Base-by-base conservation (phyloP, 2,888 invertebrate genomes). In the Deilephila elpenor region DNA sequence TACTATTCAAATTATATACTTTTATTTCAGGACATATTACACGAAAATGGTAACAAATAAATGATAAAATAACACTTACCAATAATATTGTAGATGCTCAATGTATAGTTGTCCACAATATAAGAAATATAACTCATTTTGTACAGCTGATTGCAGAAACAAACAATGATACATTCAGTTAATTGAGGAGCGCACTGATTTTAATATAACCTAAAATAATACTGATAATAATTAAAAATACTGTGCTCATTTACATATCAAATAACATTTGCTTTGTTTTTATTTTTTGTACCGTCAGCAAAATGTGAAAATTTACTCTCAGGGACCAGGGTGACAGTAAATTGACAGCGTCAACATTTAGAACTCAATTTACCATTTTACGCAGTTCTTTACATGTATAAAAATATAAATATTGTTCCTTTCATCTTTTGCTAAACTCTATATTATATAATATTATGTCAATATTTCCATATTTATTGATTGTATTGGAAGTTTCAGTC, bases 71-170 rank as follows among this genome's bases (percentile, higher is more conserved):
- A 37, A 70, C 56, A 91, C 94, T 94, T 80, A 94, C 94, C 91
- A 72, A 94, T 88, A 75, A 93, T 90, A 83, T 93, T 90, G 79
- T 94, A 93, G 60, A 94, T 74, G 77, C 90, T 92, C 73, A 91
- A 87, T 5, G 91, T 91, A 79, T 92, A 93, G 79, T 92, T 92
- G 78, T 91, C 91, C 82, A 90, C 83, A 79, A 88, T 88, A 86
- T 91, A 83, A 1, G 89, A 88, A 78, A 92, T 77, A 88, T 89
- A 88, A 80, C 88, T 84, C 93, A 93, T 93, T 81, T 84, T 88
- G 60, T 17, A n/a, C 61, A 51, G 61, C 61, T 62, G 53, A 76
- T 78, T 51, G 76, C 73, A 75, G 74, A 75, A 78, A 76, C 72
- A 76, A 75, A 80, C 44, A 51, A 11, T 17, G 7, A 20, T 56